Evolutionary conservation across 2,797 vertebrate species (phyloP).

Genomic region (Acanthurus tractus): DNA sequence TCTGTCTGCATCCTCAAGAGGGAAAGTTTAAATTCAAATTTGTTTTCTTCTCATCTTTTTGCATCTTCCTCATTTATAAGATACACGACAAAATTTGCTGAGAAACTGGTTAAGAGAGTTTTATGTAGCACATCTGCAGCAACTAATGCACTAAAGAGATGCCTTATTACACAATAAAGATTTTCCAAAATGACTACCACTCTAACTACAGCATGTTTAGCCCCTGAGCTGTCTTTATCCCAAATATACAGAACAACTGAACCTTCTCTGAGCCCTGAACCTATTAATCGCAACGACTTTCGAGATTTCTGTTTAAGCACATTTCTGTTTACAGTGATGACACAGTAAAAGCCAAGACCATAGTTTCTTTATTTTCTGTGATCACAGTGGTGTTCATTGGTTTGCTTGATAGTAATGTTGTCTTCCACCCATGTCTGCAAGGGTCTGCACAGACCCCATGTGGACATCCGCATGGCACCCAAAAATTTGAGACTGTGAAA

Average conservation of each 20-base stretch:
- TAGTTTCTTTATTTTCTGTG: no score
- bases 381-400: no score
- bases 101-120: conserved; percentile 11
- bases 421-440: no score
- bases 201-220: conserved; percentile 7
- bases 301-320: neutral
- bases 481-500: no score
- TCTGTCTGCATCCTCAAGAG: conserved; percentile 47
- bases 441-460: no score
- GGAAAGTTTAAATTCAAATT: conserved; percentile 14
- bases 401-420: no score
- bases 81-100: conserved; percentile 12
- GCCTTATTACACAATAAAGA: neutral
- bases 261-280: neutral
- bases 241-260: conserved; percentile 6
- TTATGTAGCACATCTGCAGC: neutral
- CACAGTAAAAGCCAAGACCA: neutral
- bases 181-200: conserved; percentile 14
- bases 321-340: neutral
- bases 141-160: conserved; percentile 15
- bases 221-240: conserved; percentile 4
- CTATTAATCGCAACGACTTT: neutral
- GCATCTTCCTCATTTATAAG: conserved; percentile 23
- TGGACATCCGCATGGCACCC: no score
- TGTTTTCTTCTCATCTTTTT: neutral